Evolutionary conservation across 2,797 vertebrate species (phyloP).

Genomic region (Apogon hyalosoma): DNA sequence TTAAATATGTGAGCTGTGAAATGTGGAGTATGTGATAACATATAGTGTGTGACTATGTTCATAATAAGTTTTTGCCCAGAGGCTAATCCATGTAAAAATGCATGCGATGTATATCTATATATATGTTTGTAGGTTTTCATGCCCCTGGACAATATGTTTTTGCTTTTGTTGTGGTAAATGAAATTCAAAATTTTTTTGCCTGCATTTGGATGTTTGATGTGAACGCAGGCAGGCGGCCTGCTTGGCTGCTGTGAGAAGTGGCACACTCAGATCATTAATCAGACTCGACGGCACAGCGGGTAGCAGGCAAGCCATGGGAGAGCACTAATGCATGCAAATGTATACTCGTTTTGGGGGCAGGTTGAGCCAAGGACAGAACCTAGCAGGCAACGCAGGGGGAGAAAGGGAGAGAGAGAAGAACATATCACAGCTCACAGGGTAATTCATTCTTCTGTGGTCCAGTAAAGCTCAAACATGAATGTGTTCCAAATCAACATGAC

Average conservation of each 20-base stretch:
- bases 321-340: constrained; percentile 86
- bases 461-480: constrained; percentile 40
- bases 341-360: constrained; percentile 81
- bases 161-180: constrained; percentile 23
- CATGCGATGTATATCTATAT: background rate
- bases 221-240: constrained; percentile 64
- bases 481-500: constrained; percentile 52
- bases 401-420: constrained; percentile 30
- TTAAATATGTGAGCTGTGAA: constrained; percentile 9
- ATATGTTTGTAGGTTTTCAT: background rate
- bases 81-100: background rate
- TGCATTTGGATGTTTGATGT: constrained; percentile 67
- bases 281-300: constrained; percentile 81
- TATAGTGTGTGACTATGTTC: background rate
- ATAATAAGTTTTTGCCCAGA: background rate
- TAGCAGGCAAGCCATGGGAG: constrained; percentile 81
- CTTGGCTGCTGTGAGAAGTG: constrained; percentile 74
- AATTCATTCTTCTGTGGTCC: constrained; percentile 42
- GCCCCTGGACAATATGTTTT: constrained; percentile 6
- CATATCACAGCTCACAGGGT: constrained; percentile 32
- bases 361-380: constrained; percentile 82
- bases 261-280: constrained; percentile 83
- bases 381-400: constrained; percentile 47
- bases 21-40: background rate
- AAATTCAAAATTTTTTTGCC: constrained; percentile 30